Conservation (phyloP, 2,113 vertebrate genomes). For the Esox niger region DNA sequence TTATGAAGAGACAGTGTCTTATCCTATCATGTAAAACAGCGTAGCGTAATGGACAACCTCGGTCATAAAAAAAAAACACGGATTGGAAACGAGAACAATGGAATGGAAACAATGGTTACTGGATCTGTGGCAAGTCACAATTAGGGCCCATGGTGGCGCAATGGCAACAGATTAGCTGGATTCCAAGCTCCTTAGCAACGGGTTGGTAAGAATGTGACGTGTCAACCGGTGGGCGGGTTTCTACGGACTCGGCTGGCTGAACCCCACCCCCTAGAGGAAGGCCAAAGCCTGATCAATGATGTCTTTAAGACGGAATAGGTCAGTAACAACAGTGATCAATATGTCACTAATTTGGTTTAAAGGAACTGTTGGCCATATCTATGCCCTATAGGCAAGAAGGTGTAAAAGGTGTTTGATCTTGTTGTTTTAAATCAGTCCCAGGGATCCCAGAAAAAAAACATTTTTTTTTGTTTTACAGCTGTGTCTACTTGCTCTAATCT, state of each 20-base stretch:
- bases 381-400: too few relatives aligned
- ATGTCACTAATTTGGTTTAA: conserved; percentile 17
- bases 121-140: neutral
- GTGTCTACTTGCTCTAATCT: too few relatives aligned
- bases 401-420: too few relatives aligned
- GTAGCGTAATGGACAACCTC: conserved; percentile 33
- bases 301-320: conserved; percentile 45
- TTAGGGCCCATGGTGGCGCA: neutral
- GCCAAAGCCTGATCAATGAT: conserved; percentile 8
- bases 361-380: too few relatives aligned
- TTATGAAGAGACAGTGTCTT: conserved; percentile 38
- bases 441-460: too few relatives aligned
- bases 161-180: conserved; percentile 34
- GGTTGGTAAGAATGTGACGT: neutral
- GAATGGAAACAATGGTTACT: conserved; percentile 12
- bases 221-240: neutral
- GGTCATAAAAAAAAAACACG: conserved; percentile 51
- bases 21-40: conserved; percentile 24
- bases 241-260: neutral
- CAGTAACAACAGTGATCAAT: conserved; percentile 54
- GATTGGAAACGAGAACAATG: conserved; percentile 37
- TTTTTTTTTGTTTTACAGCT: too few relatives aligned
- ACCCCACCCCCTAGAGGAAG: conserved; percentile 18
- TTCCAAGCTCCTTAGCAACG: neutral
- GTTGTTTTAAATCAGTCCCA: too few relatives aligned